Evolutionary conservation across 1,140 invertebrate species (phyloP).

Genomic region (Drosophila sechellia): DNA sequence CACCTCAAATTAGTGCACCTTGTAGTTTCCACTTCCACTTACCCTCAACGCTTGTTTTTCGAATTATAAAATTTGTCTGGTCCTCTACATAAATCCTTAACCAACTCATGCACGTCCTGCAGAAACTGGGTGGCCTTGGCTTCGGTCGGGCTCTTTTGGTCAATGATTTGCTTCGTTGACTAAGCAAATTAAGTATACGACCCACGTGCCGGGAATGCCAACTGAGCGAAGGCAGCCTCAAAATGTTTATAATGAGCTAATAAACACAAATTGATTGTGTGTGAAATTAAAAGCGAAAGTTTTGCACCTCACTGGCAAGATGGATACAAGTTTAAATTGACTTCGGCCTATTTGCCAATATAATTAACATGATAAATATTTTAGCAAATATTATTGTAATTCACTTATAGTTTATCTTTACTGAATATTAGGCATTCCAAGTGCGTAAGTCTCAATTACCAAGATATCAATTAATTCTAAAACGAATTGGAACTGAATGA

Average conservation of each 20-base stretch:
- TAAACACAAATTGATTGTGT: slow-evolving; percentile 72
- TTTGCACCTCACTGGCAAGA: slow-evolving; percentile 2
- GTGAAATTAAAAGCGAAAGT: slow-evolving; percentile 63
- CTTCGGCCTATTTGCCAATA: slow-evolving; percentile 9
- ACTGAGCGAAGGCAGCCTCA: slow-evolving; percentile 7
- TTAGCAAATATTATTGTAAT: not conserved
- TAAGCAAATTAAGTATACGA: slow-evolving; percentile 79
- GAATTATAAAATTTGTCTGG: slow-evolving; percentile 52
- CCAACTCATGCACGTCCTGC: slow-evolving; percentile 60
- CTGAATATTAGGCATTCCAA: not conserved
- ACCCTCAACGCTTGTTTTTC: slow-evolving; percentile 7
- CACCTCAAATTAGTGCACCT: slow-evolving; percentile 80
- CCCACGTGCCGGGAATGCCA: slow-evolving; percentile 54
- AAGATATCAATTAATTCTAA: not conserved
- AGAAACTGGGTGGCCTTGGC: slow-evolving; percentile 17
- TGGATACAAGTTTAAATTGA: slow-evolving; percentile 12
- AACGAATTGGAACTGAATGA: not conserved
- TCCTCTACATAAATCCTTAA: slow-evolving; percentile 47
- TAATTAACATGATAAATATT: not conserved
- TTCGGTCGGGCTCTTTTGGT: slow-evolving; percentile 20
- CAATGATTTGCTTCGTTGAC: slow-evolving; percentile 80
- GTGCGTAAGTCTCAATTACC: not conserved
- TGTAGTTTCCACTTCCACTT: slow-evolving; percentile 60
- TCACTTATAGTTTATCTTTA: not conserved
- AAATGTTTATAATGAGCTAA: slow-evolving; percentile 72